phyloP scores from a whole-genome alignment of 2,888 invertebrate genomes.

The Megastigmus dorsalis region DNA sequence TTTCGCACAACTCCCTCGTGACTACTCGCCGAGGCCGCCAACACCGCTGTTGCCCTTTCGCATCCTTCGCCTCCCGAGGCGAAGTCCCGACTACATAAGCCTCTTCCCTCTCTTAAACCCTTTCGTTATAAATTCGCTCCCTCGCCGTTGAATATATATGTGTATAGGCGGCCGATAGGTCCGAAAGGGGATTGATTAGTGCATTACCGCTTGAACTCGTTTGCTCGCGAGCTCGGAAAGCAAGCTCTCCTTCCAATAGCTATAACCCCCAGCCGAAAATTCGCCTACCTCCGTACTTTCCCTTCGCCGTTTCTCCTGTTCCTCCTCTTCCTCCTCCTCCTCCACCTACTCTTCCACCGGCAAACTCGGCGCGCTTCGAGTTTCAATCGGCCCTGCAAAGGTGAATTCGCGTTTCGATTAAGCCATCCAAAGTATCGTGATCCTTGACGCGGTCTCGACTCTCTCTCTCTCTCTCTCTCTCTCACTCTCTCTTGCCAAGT shows the following conservation, averaged over 20 bases:
- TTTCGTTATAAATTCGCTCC: too few species aligned
- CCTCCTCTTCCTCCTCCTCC: constrained; percentile 3
- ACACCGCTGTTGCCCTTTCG: too few species aligned
- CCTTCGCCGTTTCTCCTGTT: constrained; percentile 40
- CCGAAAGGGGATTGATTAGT: constrained; percentile 69
- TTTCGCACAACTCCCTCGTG: constrained; percentile 16
- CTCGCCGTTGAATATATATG: constrained; percentile 38
- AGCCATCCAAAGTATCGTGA: background rate
- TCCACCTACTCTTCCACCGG: constrained; percentile 10
- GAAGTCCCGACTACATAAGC: background rate
- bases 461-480: background rate
- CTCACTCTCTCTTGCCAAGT: background rate
- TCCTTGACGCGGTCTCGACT: too few species aligned
- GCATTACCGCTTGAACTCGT: constrained; percentile 67
- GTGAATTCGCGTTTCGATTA: constrained; percentile 18
- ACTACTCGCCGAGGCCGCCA: background rate
- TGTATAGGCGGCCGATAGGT: constrained; percentile 68
- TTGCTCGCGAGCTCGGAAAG: constrained; percentile 43
- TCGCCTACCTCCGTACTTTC: too few species aligned
- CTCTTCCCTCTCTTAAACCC: background rate
- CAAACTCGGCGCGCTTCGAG: background rate
- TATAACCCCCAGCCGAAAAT: too few species aligned
- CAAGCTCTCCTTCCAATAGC: constrained; percentile 20
- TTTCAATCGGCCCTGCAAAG: background rate
- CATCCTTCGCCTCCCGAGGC: constrained; percentile 56